phyloP scores from a whole-genome alignment of 2,113 vertebrate genomes.

The Mesembrinibis cayennensis region DNA sequence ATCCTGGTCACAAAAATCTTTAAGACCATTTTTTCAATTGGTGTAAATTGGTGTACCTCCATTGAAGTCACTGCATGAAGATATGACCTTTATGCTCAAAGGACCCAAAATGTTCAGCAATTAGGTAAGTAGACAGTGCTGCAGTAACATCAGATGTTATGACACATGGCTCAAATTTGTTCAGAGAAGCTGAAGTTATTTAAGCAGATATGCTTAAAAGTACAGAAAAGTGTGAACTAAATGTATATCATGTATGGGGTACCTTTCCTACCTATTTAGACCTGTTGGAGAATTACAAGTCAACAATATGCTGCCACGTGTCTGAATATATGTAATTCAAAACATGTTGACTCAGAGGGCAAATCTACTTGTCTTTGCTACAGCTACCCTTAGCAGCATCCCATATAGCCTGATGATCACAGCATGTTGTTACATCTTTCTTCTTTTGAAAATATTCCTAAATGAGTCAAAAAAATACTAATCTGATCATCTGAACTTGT shows the following conservation, averaged over 20 bases:
- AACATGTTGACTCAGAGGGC: neutral
- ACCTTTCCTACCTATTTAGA: neutral
- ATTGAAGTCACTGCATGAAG: neutral
- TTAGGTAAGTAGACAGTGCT: slow-evolving; percentile 21
- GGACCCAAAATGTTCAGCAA: neutral
- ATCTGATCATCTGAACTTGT: neutral
- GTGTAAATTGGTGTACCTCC: neutral
- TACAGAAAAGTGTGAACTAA: neutral
- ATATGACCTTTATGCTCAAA: slow-evolving; percentile 23
- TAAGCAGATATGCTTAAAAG: neutral
- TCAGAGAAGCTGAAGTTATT: neutral
- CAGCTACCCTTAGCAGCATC: neutral
- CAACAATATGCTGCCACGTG: neutral
- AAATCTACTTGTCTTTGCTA: neutral
- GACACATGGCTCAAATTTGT: neutral
- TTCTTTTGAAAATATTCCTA: neutral
- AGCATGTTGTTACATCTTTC: neutral
- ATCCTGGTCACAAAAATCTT: neutral
- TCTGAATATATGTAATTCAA: neutral
- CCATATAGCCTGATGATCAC: neutral
- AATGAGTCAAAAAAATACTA: neutral
- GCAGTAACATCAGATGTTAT: neutral
- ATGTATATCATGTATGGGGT: neutral
- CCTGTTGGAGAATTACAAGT: neutral
- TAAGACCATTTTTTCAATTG: neutral